Evolutionary conservation across 2,888 invertebrate genomes (phyloP), one percentile per base, ranked within the genome.

Genomic region (Iphiclides podalirius): DNA sequence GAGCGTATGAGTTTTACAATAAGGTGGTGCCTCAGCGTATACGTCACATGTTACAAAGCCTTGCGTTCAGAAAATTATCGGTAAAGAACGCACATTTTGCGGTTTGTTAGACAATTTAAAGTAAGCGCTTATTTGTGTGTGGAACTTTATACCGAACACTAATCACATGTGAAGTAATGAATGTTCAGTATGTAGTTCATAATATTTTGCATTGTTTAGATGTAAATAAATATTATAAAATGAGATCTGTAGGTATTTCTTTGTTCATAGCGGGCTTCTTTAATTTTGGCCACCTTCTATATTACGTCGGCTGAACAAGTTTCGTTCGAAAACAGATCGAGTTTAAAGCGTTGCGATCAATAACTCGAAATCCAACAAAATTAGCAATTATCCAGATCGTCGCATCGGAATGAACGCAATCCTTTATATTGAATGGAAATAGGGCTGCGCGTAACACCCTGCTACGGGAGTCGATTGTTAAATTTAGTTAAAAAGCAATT

Each of bases 401-500:
- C 34, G 47, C 40, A 15, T 26, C 40, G 40, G 40, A 40, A 47
- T 35, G 35, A 26, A 26, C 46, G 6, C 40, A 26, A 23, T 14
- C 8, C 35, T 13, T 33, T 23, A 44, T 14, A 14, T 23, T 33
- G 40, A 35, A 38, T 13, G 4, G 12, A 17, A 14, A 28, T 14
- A 33, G 20, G 16, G 37, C 12, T 16, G 12, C 1, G 35, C 15
- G 9, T 28, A 26, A 4, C 9, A 9, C 15, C 4, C 6, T 13
- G n/a, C 23, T 14, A 4, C 7, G 15, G 13, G 34, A 26, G 41
- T 7, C 16, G 26, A 35, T 28, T 31, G 26, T 26, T 14, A 47
- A 47, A 41, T 47, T 41, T 31, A 35, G 41, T 47, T 41, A 41
- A 47, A 53, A 54, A 55, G 55, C 52, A 50, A 39, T 49, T 42